Conservation (phyloP, 1,140 invertebrate genomes). For the Bombus turneri region DNA sequence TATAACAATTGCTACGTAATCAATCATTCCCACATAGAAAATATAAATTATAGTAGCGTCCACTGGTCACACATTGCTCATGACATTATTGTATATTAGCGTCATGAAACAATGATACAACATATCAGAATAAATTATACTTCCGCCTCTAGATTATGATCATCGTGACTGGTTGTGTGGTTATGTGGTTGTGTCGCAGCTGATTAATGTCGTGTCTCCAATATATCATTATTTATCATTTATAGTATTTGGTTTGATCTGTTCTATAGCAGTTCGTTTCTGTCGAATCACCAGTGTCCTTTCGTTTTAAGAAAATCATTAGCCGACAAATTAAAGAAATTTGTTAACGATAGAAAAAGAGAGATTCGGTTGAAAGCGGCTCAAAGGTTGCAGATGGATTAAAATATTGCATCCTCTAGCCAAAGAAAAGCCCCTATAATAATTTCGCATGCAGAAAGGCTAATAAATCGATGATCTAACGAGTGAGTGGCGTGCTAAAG, state of each 20-base stretch:
- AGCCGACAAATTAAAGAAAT: not conserved
- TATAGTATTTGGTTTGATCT: not conserved
- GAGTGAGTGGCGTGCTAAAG: not conserved
- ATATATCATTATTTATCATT: not conserved
- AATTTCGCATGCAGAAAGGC: not conserved
- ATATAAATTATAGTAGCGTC: not conserved
- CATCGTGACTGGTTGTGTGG: too few relatives aligned
- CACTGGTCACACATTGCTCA: not conserved
- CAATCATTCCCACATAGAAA: constrained; percentile 7
- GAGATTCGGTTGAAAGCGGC: too few relatives aligned
- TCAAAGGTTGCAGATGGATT: not conserved
- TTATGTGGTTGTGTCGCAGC: not conserved
- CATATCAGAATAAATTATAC: constrained; percentile 16
- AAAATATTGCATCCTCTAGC: not conserved
- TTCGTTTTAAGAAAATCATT: not conserved
- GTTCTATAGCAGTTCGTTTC: not conserved
- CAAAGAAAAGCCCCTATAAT: not conserved
- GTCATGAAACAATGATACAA: constrained; percentile 23
- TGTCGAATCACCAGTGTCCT: not conserved
- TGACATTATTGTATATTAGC: not conserved
- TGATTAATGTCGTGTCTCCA: not conserved
- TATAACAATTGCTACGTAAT: not conserved
- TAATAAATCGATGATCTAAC: not conserved
- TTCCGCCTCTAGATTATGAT: not conserved
- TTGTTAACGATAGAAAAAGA: not conserved